These are phyloP conservation scores for Fregata magnificens DNA, from an alignment of 2,113 vertebrate genomes.

Conservation along the genomic window DNA sequence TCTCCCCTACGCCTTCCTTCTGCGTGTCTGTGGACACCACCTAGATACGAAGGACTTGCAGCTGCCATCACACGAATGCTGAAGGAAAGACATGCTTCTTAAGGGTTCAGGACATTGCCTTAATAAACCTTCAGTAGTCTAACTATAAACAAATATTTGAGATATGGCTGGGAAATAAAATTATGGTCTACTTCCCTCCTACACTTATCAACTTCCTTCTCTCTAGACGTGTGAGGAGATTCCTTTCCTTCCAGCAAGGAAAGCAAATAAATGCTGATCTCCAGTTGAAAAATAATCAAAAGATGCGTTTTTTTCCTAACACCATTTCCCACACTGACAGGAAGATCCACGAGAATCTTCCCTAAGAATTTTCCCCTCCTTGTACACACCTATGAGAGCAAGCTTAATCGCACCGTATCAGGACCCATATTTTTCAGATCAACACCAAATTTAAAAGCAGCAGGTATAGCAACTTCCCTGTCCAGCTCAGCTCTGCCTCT, in stretches of 20 bases:
- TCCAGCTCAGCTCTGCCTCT: not conserved
- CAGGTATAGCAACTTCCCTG: not conserved
- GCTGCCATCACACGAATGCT: not conserved
- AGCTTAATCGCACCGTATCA: not conserved
- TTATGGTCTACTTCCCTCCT: not conserved
- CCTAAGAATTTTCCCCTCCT: not conserved
- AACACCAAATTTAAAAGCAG: not conserved
- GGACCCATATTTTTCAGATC: not conserved
- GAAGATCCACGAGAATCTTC: not conserved
- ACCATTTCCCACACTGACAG: not conserved
- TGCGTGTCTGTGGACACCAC: rapidly evolving
- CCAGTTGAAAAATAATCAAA: not conserved
- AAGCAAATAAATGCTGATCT: not conserved
- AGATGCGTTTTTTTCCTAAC: not conserved
- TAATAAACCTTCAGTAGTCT: not conserved
- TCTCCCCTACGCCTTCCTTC: not conserved
- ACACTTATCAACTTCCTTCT: not conserved
- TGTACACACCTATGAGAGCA: not conserved
- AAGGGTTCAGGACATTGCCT: too few species aligned
- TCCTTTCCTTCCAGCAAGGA: not conserved
- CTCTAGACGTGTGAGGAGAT: not conserved
- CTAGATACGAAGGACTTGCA: rapidly evolving
- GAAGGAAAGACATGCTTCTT: not conserved
- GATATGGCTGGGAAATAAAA: not conserved
- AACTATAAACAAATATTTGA: not conserved